Conservation (phyloP, 2,888 invertebrate species). For the Atethmia centrago region DNA sequence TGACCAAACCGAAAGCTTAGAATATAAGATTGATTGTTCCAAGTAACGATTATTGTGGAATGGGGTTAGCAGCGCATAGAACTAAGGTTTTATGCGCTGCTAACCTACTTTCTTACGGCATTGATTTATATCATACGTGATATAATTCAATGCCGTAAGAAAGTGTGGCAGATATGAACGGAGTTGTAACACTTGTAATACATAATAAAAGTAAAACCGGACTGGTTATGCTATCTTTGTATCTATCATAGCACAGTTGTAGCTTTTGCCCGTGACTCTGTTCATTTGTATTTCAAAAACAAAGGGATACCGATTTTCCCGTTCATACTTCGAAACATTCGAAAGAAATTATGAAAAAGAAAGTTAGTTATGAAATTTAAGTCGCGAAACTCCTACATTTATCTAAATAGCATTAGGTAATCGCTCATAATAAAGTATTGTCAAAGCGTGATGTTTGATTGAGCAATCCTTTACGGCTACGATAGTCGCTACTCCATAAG, state of each 20-base stretch:
- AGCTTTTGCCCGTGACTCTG: not conserved
- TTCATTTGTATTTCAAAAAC: not conserved
- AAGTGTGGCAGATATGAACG: not conserved
- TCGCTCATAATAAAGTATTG: not conserved
- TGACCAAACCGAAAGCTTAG: not conserved
- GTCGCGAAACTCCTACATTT: not conserved
- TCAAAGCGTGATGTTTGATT: not conserved
- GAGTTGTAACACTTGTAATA: not conserved
- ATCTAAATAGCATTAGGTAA: not conserved
- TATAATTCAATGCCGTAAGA: constrained; percentile 4
- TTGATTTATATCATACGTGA: too few relatives aligned
- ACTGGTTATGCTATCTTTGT: constrained; percentile 1
- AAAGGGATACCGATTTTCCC: not conserved
- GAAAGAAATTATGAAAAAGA: not conserved
- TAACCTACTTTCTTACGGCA: too few relatives aligned
- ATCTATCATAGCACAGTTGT: not conserved
- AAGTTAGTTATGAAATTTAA: not conserved
- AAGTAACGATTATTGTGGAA: not conserved
- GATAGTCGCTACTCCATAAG: constrained; percentile 1
- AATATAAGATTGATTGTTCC: not conserved
- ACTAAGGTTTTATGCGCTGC: too few relatives aligned
- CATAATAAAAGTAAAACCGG: not conserved
- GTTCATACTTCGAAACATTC: not conserved
- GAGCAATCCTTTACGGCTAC: not conserved
- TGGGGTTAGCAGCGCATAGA: not conserved